Evolutionary conservation across 2,888 invertebrate genomes (phyloP).

Genomic region (Rhagophthalmus giganteus): DNA sequence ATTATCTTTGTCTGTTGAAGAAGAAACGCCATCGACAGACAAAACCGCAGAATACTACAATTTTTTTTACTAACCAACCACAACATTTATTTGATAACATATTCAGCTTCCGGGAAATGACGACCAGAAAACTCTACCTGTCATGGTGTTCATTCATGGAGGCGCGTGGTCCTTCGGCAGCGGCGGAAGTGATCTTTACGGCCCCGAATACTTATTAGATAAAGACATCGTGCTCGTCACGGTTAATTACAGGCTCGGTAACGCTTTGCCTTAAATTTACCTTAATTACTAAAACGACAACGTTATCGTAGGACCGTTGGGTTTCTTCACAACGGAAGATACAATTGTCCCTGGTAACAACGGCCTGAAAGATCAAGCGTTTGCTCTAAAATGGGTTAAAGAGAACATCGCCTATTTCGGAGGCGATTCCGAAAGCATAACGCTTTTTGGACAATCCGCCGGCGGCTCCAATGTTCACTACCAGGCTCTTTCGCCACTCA

Average conservation of each 20-base stretch:
- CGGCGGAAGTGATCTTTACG: constrained; percentile 67
- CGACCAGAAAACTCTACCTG: constrained; percentile 56
- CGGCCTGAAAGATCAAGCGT: constrained; percentile 36
- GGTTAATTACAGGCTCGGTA: constrained; percentile 70
- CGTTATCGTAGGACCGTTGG: constrained; percentile 46
- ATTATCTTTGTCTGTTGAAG: no score
- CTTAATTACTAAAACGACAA: neutral
- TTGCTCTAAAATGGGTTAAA: constrained; percentile 49
- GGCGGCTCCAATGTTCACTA: constrained; percentile 52
- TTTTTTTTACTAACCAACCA: no score
- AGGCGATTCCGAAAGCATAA: constrained; percentile 49
- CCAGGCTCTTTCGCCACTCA: constrained; percentile 51
- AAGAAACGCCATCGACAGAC: no score
- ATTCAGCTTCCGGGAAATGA: no score
- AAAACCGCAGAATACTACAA: no score
- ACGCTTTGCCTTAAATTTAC: no score
- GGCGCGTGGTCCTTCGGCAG: constrained; percentile 76
- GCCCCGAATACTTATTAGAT: constrained; percentile 70
- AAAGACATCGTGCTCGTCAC: constrained; percentile 70
- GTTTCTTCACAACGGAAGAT: constrained; percentile 43
- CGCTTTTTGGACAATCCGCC: constrained; percentile 52
- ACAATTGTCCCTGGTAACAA: constrained; percentile 48
- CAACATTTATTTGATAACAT: no score
- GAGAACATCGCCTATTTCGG: constrained; percentile 30
- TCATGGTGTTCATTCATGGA: constrained; percentile 74